Evolutionary conservation across 1,140 invertebrate species (phyloP).

Genomic region (Trichomalopsis sarcophagae): DNA sequence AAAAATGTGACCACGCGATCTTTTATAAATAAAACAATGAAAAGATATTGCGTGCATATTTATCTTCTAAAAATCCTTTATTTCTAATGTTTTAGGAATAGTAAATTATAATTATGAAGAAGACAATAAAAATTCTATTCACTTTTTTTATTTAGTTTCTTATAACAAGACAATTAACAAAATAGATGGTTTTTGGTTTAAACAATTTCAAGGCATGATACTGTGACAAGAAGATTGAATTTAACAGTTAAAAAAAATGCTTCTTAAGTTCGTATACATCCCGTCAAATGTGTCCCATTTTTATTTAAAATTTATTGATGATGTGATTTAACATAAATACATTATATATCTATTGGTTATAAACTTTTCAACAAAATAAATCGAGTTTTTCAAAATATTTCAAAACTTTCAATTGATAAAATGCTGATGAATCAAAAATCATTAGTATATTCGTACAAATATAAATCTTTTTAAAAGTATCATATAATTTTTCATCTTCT

Average conservation of each 20-base stretch:
- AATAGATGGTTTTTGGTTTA: neutral
- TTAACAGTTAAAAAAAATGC: neutral
- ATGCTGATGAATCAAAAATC: too few species aligned
- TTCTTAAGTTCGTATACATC: neutral
- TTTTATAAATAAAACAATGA: constrained; percentile 47
- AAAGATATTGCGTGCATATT: constrained; percentile 10
- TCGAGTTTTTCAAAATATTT: neutral
- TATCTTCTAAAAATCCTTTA: neutral
- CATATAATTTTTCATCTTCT: neutral
- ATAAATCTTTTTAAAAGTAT: neutral
- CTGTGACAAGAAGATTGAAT: neutral
- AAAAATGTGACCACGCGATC: constrained; percentile 26
- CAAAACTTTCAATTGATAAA: neutral
- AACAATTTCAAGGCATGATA: neutral
- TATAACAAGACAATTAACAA: neutral
- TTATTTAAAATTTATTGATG: constrained; percentile 3
- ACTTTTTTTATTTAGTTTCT: neutral
- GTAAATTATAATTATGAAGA: neutral
- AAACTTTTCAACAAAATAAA: neutral
- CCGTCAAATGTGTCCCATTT: neutral
- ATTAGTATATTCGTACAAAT: neutral
- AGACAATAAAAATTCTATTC: neutral
- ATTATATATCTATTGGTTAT: neutral
- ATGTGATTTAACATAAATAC: neutral
- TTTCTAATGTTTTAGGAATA: neutral